Conservation (phyloP, 2,113 vertebrate species). For the Pollimyrus isidori region DNA sequence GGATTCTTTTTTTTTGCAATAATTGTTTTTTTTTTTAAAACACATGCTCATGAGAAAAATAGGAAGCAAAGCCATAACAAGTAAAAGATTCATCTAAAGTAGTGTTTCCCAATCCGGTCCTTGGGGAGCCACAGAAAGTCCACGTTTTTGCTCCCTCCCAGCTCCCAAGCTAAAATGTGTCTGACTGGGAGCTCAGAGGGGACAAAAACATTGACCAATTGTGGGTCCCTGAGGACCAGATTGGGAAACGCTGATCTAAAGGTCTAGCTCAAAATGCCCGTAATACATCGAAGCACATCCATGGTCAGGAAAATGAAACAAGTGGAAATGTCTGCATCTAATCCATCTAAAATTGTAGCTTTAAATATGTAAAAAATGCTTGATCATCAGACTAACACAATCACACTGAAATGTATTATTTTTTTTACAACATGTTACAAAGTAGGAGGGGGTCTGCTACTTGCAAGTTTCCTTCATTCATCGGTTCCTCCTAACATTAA, state of each 20-base stretch:
- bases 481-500: not conserved
- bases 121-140: not conserved
- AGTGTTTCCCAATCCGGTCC: not conserved
- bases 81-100: not conserved
- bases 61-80: not conserved
- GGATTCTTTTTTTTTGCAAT: constrained; percentile 2
- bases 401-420: constrained; percentile 10
- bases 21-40: not conserved
- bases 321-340: constrained; percentile 1
- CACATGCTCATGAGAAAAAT: constrained; percentile 4
- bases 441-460: not conserved
- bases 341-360: not conserved
- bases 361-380: constrained; percentile 12
- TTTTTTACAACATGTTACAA: constrained; percentile 4
- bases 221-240: not conserved
- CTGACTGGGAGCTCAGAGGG: not conserved
- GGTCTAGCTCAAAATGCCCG: not conserved
- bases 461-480: not conserved
- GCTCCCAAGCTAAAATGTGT: not conserved
- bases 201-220: not conserved
- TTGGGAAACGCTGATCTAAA: not conserved
- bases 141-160: not conserved
- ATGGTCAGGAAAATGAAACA: not conserved
- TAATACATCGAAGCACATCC: not conserved
- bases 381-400: constrained; percentile 11